Evolutionary conservation across 2,113 vertebrate species (phyloP).

Genomic region (Hypocryptadius cinnamomeus): DNA sequence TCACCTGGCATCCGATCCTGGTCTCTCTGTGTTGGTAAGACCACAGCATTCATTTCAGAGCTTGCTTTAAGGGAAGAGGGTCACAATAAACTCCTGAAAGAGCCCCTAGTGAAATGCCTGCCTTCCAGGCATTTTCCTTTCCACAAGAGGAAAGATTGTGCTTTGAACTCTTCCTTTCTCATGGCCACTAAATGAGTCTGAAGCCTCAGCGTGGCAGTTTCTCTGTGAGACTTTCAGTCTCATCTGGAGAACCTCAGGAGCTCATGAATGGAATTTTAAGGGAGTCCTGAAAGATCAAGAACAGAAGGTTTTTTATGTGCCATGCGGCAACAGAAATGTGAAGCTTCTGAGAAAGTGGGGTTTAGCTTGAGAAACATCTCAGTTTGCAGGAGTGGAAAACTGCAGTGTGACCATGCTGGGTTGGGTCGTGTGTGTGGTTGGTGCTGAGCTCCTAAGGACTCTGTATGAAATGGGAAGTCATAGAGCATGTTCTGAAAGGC

Average conservation of each 20-base stretch:
- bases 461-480: neutral
- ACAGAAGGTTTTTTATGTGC: neutral
- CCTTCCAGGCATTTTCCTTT: neutral
- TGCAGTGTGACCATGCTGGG: neutral
- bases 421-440: neutral
- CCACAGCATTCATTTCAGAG: neutral
- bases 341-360: neutral
- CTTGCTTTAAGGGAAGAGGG: neutral
- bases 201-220: neutral
- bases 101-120: neutral
- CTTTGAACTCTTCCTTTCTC: neutral
- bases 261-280: neutral
- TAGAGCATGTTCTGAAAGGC: neutral
- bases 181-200: neutral
- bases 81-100: neutral
- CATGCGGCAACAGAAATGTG: neutral
- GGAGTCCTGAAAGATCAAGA: neutral
- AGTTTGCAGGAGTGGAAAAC: neutral
- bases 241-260: neutral
- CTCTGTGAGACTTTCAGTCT: neutral
- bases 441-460: neutral
- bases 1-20: conserved; percentile 90
- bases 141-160: neutral
- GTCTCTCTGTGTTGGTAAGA: conserved; percentile 90
- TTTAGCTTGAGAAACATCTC: neutral